Percentiles rank a stretch among this genome's conserved stretches.
phyloP scores from a whole-genome alignment of 2,888 invertebrate species.

The Lasioglossum malachurum region DNA sequence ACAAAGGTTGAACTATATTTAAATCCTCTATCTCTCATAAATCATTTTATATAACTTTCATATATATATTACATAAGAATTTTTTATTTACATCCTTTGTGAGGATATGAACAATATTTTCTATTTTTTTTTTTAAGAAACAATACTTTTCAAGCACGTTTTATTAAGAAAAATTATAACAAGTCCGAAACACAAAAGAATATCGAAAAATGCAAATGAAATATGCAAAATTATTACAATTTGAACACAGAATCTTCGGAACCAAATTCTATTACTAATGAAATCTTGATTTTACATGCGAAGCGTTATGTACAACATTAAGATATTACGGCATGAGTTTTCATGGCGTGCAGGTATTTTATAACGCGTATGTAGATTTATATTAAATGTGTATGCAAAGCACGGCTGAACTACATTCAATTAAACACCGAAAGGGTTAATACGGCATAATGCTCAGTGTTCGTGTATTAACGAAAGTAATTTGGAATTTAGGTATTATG shows the following conservation, averaged over 20 bases:
- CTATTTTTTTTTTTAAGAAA: not conserved
- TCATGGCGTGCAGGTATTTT: constrained; percentile 31
- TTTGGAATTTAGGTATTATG: not conserved
- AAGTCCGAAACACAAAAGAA: not conserved
- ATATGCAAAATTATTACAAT: not conserved
- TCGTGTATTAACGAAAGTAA: not conserved
- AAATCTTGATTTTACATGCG: not conserved
- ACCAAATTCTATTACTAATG: constrained; percentile 13
- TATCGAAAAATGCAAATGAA: not conserved
- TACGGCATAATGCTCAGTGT: not conserved
- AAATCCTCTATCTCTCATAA: not conserved
- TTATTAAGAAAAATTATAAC: not conserved
- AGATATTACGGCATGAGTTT: constrained; percentile 18
- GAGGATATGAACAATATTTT: not conserved
- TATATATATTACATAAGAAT: not conserved
- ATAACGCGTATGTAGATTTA: constrained; percentile 19
- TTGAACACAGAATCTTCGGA: not conserved
- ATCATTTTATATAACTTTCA: not conserved
- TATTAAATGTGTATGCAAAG: not conserved
- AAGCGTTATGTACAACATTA: constrained; percentile 22
- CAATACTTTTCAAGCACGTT: not conserved
- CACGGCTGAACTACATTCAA: not conserved
- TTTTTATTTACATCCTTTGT: not conserved
- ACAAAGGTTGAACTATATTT: constrained; percentile 3
- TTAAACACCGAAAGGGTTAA: not conserved